A percentile compares a stretch with the other conserved stretches of the same genome.
Evolutionary conservation across 2,888 invertebrate genomes (phyloP).

Genomic region (Chalcis sispes): DNA sequence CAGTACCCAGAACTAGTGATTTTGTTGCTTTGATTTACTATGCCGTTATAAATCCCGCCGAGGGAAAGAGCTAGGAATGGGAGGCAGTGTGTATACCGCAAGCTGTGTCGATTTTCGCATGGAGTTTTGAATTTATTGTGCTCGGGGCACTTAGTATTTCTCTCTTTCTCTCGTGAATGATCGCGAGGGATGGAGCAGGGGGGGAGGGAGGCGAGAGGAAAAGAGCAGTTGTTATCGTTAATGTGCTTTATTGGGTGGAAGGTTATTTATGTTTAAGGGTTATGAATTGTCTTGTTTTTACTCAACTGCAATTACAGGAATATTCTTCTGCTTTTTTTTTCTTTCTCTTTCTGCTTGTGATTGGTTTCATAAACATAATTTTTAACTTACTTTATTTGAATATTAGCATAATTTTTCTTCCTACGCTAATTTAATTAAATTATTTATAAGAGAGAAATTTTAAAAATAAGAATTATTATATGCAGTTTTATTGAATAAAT

Average conservation of each 20-base stretch:
- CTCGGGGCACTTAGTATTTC: conserved; percentile 38
- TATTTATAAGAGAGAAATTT: too few species aligned
- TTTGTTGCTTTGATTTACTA: conserved; percentile 46
- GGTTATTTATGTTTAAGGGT: conserved; percentile 20
- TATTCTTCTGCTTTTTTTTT: not conserved
- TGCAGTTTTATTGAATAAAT: too few species aligned
- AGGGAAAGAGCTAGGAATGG: not conserved
- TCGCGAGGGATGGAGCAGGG: too few species aligned
- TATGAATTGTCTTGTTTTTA: conserved; percentile 10
- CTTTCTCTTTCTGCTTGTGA: not conserved
- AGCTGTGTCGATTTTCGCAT: conserved; percentile 43
- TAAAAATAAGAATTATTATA: too few species aligned
- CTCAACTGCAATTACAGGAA: too few species aligned
- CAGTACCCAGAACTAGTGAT: conserved; percentile 35
- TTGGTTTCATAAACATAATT: too few species aligned
- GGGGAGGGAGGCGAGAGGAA: too few species aligned
- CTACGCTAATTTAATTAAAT: too few species aligned
- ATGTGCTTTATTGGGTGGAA: conserved; percentile 35
- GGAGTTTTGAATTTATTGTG: conserved; percentile 29
- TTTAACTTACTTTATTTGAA: not conserved
- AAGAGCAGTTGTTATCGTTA: conserved; percentile 30
- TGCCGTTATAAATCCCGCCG: conserved; percentile 38
- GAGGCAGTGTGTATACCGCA: not conserved
- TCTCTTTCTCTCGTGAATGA: conserved; percentile 16
- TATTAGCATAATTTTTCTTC: too few species aligned